Evolutionary conservation across 2,888 invertebrate species (phyloP).

Genomic region (Cephus pulcher): DNA sequence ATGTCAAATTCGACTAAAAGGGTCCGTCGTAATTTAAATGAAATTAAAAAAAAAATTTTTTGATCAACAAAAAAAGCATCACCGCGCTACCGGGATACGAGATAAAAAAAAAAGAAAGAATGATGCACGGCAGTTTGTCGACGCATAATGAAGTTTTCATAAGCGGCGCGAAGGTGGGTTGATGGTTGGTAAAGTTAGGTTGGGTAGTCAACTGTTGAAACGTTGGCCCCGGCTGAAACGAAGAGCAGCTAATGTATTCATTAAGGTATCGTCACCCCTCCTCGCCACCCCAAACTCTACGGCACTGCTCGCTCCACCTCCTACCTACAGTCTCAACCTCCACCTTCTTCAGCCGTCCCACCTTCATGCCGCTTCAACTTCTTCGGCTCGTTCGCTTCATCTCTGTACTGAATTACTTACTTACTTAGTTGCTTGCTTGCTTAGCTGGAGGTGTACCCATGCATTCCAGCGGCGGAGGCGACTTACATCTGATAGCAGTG

Average conservation of each 20-base stretch:
- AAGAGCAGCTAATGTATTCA: constrained; percentile 23
- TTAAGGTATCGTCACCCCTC: constrained; percentile 19
- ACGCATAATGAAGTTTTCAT: constrained; percentile 22
- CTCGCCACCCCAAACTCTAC: constrained; percentile 5
- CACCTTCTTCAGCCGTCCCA: constrained; percentile 2
- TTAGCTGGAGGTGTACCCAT: constrained; percentile 8
- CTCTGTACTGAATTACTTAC: neutral
- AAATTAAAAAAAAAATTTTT: neutral
- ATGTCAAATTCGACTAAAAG: neutral
- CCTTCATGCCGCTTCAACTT: constrained; percentile 6
- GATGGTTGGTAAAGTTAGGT: constrained; percentile 15
- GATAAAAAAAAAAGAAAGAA: neutral
- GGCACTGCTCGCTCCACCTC: constrained; percentile 4
- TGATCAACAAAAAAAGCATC: neutral
- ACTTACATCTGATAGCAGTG: constrained; percentile 20
- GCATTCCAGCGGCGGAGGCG: constrained; percentile 11
- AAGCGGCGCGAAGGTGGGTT: constrained; percentile 14
- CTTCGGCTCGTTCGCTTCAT: constrained; percentile 9
- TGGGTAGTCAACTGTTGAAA: constrained; percentile 15
- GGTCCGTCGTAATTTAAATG: neutral
- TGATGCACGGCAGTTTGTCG: constrained; percentile 12
- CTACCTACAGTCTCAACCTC: neutral
- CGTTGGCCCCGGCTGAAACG: constrained; percentile 17
- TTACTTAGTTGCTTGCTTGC: neutral
- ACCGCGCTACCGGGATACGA: neutral